A percentile compares a stretch with the other conserved stretches of the same genome.
Evolutionary conservation across 1,140 invertebrate genomes (phyloP).

Genomic region (Atta colombica): DNA sequence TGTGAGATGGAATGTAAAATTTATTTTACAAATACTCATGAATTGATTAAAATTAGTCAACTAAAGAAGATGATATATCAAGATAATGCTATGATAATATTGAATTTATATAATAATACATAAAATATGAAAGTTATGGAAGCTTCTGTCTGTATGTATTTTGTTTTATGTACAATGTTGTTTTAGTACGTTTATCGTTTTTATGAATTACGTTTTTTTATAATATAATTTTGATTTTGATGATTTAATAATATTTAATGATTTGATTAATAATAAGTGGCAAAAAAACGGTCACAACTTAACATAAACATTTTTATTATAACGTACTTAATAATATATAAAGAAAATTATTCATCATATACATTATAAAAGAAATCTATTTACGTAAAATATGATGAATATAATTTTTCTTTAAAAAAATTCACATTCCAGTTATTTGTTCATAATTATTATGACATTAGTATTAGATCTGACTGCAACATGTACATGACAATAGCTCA

Average conservation of each 20-base stretch:
- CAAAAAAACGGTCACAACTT: constrained; percentile 9
- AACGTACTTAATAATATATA: neutral
- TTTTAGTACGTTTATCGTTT: neutral
- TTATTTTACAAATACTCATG: constrained; percentile 6
- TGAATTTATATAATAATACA: neutral
- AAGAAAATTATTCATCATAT: constrained; percentile 19
- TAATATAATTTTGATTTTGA: neutral
- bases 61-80: neutral
- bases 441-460: neutral
- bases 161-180: constrained; percentile 40
- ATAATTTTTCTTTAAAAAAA: constrained; percentile 9
- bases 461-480: constrained; percentile 45
- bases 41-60: constrained; percentile 28
- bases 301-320: constrained; percentile 15
- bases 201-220: neutral
- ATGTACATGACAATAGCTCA: constrained; percentile 38
- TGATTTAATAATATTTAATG: neutral
- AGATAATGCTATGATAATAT: constrained; percentile 29
- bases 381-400: neutral
- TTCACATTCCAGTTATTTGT: constrained; percentile 29
- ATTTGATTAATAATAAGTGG: constrained; percentile 12
- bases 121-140: neutral
- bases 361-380: constrained; percentile 17
- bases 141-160: neutral
- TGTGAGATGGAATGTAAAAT: neutral